Conservation (phyloP, 2,888 invertebrate genomes). For the Thalpophila matura region DNA sequence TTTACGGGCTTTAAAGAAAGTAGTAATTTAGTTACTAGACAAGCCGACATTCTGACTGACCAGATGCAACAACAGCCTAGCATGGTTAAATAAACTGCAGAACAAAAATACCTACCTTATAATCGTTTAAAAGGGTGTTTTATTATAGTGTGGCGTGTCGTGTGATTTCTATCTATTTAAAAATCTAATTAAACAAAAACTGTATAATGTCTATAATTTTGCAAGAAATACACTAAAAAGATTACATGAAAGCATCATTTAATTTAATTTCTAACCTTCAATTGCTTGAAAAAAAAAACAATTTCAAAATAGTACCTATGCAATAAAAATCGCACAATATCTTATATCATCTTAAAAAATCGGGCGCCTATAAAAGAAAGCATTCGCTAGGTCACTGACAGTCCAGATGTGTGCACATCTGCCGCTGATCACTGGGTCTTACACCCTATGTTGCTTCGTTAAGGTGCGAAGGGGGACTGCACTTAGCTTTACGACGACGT, state of each 20-base stretch:
- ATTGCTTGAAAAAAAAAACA: neutral
- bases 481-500: constrained; percentile 34
- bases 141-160: neutral
- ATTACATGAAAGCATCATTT: no score
- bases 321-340: neutral
- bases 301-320: no score
- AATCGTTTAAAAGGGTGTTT: neutral
- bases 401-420: constrained; percentile 74
- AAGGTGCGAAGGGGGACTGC: constrained; percentile 50
- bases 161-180: no score
- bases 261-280: no score
- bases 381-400: constrained; percentile 65
- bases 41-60: constrained; percentile 26
- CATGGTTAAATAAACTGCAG: constrained; percentile 5
- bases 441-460: constrained; percentile 46
- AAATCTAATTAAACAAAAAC: no score
- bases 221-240: no score
- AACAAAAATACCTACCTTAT: neutral
- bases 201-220: no score
- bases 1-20: constrained; percentile 36
- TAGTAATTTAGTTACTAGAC: constrained; percentile 46
- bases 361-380: constrained; percentile 53
- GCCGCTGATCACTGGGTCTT: constrained; percentile 75
- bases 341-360: constrained; percentile 8
- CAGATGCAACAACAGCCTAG: constrained; percentile 13